Evolutionary conservation across 2,113 vertebrate species (phyloP), one percentile per base, ranked within the genome.

Genomic region (Tenrec ecaudatus): DNA sequence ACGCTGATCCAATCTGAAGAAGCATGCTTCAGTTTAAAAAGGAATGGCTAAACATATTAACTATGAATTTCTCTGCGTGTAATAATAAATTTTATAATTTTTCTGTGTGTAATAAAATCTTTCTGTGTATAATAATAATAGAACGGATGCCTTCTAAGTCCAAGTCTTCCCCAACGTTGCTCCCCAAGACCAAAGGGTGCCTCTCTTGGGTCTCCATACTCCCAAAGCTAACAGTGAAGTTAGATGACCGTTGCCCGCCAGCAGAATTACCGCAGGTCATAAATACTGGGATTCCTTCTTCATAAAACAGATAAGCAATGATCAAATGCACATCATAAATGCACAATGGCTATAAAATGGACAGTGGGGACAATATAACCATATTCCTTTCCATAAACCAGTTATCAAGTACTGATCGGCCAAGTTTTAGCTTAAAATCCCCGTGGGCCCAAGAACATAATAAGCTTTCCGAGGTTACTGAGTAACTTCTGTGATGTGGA

Each of bases 341-440:
- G 12, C 47, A 53, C 47, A 53, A 12, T 14, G 79, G 68, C 83
- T 79, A 43, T 92, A 95, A 94, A 97, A 86, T 43, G 92, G 85
- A 78, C 53, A 96, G 82, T 25, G 96, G 68, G 0, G 38, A 94
- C 0, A 96, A 58, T 85, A 85, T 83, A 77, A 27, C 92, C 82
- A 77, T 89, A 71, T 43, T 94, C 82, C 43, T 83, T 78, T 33
- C 82, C 25, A 66, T 40, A 80, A 47, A 71, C 80, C 23, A 82
- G 27, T 60, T 77, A 60, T 0, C 36, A 95, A 66, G 31, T 31
- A 93, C 36, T 83, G 60, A 96, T 71, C 90, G 92, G 88, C 47
- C 76, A 94, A 79, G 86, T 89, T 96, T 96, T 96, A 95, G 89
- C 90, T 92, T 90, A 90, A 53, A 90, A 90, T 89, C 57, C 82